Conservation (phyloP, 2,797 vertebrate species). For the Danio albolineatus region DNA sequence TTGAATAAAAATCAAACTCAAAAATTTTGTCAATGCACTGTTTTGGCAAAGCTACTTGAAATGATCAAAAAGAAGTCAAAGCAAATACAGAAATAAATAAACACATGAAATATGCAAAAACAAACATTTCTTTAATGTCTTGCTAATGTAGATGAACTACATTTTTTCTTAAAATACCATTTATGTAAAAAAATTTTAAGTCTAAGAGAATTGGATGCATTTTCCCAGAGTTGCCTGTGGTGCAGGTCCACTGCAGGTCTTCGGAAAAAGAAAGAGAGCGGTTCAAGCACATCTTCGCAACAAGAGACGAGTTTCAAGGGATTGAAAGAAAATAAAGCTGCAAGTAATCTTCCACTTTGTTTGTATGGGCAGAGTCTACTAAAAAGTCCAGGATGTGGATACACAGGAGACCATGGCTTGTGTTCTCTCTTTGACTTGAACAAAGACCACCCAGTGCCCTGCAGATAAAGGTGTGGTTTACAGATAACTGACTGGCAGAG, state of each 20-base stretch:
- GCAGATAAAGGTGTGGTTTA: constrained; percentile 48
- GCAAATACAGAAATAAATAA: neutral
- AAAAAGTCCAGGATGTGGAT: constrained; percentile 60
- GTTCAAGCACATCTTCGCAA: constrained; percentile 37
- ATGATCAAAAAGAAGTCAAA: neutral
- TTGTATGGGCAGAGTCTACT: constrained; percentile 59
- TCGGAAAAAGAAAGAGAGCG: constrained; percentile 29
- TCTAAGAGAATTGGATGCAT: constrained; percentile 25
- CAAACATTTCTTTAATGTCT: constrained; percentile 12
- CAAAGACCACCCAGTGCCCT: constrained; percentile 57
- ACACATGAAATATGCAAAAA: constrained; percentile 8
- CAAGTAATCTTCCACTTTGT: constrained; percentile 58
- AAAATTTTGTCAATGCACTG: neutral
- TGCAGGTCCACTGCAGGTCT: constrained; percentile 39
- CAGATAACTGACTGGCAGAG: constrained; percentile 41
- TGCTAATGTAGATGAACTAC: neutral
- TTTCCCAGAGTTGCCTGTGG: constrained; percentile 55
- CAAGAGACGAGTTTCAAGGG: constrained; percentile 31
- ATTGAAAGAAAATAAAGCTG: constrained; percentile 59
- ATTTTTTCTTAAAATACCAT: constrained; percentile 20
- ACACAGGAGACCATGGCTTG: constrained; percentile 43
- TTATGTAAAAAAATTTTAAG: constrained; percentile 18
- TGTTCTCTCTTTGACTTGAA: constrained; percentile 48
- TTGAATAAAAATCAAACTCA: neutral
- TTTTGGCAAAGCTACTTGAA: constrained; percentile 9